Evolutionary conservation across 2,797 vertebrate genomes (phyloP).

Genomic region (Aphelocoma californica): DNA sequence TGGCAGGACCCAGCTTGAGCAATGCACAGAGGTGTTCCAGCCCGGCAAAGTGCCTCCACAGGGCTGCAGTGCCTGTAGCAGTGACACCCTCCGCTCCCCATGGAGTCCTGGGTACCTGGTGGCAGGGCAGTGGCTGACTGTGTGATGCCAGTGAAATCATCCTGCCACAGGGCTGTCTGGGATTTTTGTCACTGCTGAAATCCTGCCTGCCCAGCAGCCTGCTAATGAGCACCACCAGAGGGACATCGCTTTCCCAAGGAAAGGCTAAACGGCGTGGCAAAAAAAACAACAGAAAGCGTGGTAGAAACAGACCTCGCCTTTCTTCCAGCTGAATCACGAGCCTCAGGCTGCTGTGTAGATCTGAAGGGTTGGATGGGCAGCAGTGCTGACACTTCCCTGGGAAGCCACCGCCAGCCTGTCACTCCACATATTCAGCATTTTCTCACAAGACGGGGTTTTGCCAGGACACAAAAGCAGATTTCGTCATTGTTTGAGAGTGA

Average conservation of each 20-base stretch:
- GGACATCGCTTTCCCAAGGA: not conserved
- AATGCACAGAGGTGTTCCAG: not conserved
- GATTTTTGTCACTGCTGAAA: not conserved
- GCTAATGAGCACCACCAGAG: not conserved
- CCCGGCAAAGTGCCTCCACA: not conserved
- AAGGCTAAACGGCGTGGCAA: not conserved
- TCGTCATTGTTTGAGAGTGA: not conserved
- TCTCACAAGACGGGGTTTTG: not conserved
- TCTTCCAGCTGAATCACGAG: not conserved
- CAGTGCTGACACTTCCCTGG: not conserved
- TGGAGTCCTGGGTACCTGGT: not conserved
- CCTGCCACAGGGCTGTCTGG: not conserved
- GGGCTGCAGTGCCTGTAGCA: not conserved
- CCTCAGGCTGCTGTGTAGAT: not conserved
- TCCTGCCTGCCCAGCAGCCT: not conserved
- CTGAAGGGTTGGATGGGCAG: not conserved
- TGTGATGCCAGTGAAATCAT: not conserved
- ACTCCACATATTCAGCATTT: not conserved
- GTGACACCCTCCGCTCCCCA: rapidly evolving
- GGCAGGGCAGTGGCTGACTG: not conserved
- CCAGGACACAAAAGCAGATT: not conserved
- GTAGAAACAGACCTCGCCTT: not conserved
- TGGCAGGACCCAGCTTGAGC: not conserved
- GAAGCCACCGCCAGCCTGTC: not conserved
- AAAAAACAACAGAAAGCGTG: not conserved